phyloP scores from a whole-genome alignment of 2,888 invertebrate species.

The Taphrorychus bicolor region DNA sequence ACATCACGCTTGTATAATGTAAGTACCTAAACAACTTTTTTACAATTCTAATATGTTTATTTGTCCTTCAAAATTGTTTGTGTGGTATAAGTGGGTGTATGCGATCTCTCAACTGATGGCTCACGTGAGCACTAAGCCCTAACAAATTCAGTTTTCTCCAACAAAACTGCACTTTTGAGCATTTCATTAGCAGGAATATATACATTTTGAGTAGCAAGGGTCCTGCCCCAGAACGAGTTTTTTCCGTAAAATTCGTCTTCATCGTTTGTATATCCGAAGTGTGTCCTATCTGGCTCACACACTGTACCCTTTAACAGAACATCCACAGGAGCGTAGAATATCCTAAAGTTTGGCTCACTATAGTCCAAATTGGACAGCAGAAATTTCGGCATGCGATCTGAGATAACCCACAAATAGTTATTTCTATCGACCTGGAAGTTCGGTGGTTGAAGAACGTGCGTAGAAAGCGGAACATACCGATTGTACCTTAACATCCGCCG shows the following conservation, averaged over 20 bases:
- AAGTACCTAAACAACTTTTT: constrained; percentile 51
- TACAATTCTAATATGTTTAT: too few relatives aligned
- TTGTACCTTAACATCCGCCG: constrained; percentile 72
- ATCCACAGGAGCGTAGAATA: constrained; percentile 74
- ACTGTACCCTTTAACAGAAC: constrained; percentile 74
- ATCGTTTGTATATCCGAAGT: not conserved
- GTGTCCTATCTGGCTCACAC: constrained; percentile 64
- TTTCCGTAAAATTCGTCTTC: not conserved
- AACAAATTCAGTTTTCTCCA: not conserved
- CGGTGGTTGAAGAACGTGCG: not conserved
- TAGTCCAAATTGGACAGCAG: constrained; percentile 71
- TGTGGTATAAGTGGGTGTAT: too few relatives aligned
- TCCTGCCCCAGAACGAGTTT: not conserved
- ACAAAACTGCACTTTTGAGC: not conserved
- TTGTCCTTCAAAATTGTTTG: too few relatives aligned
- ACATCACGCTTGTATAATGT: constrained; percentile 63
- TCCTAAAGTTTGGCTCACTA: constrained; percentile 79
- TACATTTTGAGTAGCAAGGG: not conserved
- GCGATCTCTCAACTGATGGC: too few relatives aligned
- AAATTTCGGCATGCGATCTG: constrained; percentile 84
- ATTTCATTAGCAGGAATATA: not conserved
- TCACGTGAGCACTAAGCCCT: too few relatives aligned
- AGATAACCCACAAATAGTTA: constrained; percentile 79
- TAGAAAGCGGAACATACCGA: not conserved
- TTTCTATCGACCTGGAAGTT: constrained; percentile 64